phyloP scores from a whole-genome alignment of 2,888 invertebrate species.

The Dastarcus helophoroides region DNA sequence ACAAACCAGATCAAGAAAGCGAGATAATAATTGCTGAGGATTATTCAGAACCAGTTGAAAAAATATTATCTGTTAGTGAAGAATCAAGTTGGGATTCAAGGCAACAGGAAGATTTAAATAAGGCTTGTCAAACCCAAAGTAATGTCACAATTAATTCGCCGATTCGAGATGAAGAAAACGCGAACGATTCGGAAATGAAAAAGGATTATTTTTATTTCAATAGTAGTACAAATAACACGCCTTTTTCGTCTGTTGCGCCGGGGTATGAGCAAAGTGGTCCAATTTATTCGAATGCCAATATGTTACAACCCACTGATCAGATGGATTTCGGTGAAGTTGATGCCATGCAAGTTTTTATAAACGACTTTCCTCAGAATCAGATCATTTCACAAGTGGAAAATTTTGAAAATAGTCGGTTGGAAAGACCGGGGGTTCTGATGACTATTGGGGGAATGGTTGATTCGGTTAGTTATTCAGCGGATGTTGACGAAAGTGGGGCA shows the following conservation, averaged over 20 bases:
- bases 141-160: background rate
- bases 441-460: conserved; percentile 28
- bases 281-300: conserved; percentile 26
- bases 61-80: too few species aligned
- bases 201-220: conserved; percentile 14
- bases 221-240: conserved; percentile 12
- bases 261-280: conserved; percentile 22
- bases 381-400: conserved; percentile 31
- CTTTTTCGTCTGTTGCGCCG: conserved; percentile 7
- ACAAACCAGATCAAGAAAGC: too few species aligned
- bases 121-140: conserved; percentile 34
- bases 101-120: conserved; percentile 31
- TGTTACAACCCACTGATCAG: conserved; percentile 24
- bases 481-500: conserved; percentile 40
- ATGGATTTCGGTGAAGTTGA: conserved; percentile 42
- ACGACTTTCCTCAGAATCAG: conserved; percentile 28
- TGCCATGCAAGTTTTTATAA: conserved; percentile 34
- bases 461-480: conserved; percentile 23
- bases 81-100: conserved; percentile 21
- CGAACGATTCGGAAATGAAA: conserved; percentile 10
- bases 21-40: too few species aligned
- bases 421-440: conserved; percentile 29
- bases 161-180: background rate
- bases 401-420: conserved; percentile 25
- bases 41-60: too few species aligned